Percentiles rank a stretch among this genome's conserved stretches.
These are phyloP conservation scores for Calypte anna DNA, from an alignment of 2,113 vertebrate species.

Conservation along the genomic window DNA sequence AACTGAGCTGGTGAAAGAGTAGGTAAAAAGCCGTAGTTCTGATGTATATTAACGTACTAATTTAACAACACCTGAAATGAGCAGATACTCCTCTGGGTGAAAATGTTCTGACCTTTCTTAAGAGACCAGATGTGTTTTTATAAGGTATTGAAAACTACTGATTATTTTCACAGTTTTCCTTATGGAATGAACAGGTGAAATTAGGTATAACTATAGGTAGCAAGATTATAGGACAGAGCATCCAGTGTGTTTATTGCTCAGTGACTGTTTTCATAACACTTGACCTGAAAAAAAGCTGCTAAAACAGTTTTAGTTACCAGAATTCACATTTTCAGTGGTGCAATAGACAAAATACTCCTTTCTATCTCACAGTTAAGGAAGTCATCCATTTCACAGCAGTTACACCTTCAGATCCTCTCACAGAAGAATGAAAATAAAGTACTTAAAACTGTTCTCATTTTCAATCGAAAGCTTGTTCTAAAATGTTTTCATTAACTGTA, in stretches of 20 bases:
- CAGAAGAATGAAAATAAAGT: background rate
- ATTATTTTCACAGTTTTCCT: constrained; percentile 28
- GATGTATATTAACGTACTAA: background rate
- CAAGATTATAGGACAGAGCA: constrained; percentile 2
- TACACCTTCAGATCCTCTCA: background rate
- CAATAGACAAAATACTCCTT: background rate
- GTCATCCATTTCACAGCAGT: background rate
- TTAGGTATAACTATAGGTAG: constrained; percentile 9
- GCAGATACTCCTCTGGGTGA: background rate
- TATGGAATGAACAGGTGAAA: constrained; percentile 36
- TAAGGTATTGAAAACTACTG: background rate
- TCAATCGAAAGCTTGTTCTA: background rate
- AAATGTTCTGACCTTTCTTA: constrained; percentile 23
- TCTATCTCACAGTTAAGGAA: background rate
- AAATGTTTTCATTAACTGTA: background rate
- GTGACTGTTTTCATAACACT: constrained; percentile 49
- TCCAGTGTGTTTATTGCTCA: constrained; percentile 33
- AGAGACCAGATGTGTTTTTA: constrained; percentile 27
- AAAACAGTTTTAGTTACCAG: constrained; percentile 5
- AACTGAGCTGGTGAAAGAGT: background rate
- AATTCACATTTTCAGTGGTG: background rate
- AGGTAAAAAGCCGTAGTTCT: background rate
- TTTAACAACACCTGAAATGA: constrained; percentile 7
- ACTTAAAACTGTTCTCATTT: background rate
- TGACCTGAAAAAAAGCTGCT: constrained; percentile 1